Evolutionary conservation across 2,888 invertebrate genomes (phyloP), one percentile per base, ranked within the genome.

Genomic region (Minunthozetes semirufus): DNA sequence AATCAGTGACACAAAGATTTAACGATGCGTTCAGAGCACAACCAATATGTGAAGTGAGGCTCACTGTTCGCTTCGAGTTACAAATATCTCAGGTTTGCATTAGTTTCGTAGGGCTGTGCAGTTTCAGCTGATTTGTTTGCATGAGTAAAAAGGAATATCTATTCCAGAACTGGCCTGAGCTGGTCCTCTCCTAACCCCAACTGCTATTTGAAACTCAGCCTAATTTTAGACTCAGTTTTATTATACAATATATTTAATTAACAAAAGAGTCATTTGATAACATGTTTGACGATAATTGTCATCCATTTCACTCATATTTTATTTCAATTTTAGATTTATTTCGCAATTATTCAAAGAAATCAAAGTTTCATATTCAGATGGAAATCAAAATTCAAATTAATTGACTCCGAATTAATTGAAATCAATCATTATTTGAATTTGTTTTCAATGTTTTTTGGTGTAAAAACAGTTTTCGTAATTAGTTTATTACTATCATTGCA

Each of bases 111-210:
- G 22, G 3, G 9, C 56, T 13, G 56, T 48, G 48, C 19, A 25
- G 56, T 15, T n/a, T 33, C 63, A 33, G 33, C 63, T 63, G 33
- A 63, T 63, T 33, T 33, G 33, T 33, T 3, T 33, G 29, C 6
- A 33, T 33, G 33, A 56, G 56, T 56, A 22, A 56, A 56, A 56
- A 56, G 56, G 29, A n/a, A n/a, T 63, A 63, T 63, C 63, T n/a
- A 63, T 63, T 29, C n/a, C 63, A n/a, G 29, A 63, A 63, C 63
- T 63, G 33, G 63, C 29, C 33, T 63, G n/a, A 63, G 13, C 63
- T 63, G 63, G 63, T n/a, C n/a, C n/a, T n/a, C n/a, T 63, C 63
- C n/a, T 15, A n/a, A 29, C n/a, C 29, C 27, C 17, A n/a, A 11
- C 63, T 6, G 63, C 63, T 29, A 29, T 63, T n/a, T 15, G 29